phyloP scores from a whole-genome alignment of 2,888 invertebrate genomes.

The Stratiomys singularior region DNA sequence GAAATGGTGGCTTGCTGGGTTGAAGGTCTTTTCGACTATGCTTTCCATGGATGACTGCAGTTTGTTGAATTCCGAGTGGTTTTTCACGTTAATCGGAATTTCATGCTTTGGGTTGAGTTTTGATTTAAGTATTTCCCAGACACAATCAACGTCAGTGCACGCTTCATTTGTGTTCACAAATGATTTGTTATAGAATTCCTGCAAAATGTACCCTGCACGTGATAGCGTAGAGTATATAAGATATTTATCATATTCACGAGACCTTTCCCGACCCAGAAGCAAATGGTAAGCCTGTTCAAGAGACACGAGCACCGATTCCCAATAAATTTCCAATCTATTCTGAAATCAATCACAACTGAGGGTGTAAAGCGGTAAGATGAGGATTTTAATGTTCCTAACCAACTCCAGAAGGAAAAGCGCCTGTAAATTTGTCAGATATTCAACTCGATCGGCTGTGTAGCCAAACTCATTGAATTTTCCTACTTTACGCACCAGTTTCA shows the following conservation, averaged over 20 bases:
- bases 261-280: slow-evolving; percentile 58
- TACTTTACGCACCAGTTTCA: slow-evolving; percentile 59
- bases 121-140: slow-evolving; percentile 59
- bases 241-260: slow-evolving; percentile 58
- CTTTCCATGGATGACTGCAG: slow-evolving; percentile 54
- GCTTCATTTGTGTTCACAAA: slow-evolving; percentile 26
- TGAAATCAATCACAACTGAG: too few species aligned
- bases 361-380: too few species aligned
- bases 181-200: slow-evolving; percentile 55
- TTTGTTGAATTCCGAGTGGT: slow-evolving; percentile 53
- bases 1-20: background rate
- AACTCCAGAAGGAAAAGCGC: slow-evolving; percentile 61
- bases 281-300: slow-evolving; percentile 62
- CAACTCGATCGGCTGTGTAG: slow-evolving; percentile 56
- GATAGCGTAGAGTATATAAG: slow-evolving; percentile 61
- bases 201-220: slow-evolving; percentile 61
- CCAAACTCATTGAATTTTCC: slow-evolving; percentile 63
- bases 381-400: too few species aligned
- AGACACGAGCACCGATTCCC: slow-evolving; percentile 57
- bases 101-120: slow-evolving; percentile 54
- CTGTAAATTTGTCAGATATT: slow-evolving; percentile 60
- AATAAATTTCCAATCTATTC: slow-evolving; percentile 62
- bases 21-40: slow-evolving; percentile 52
- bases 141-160: slow-evolving; percentile 56
- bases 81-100: slow-evolving; percentile 55